These are phyloP conservation scores for Nycticryphes semicollaris DNA, from an alignment of 2,113 vertebrate species.

Conservation along the genomic window DNA sequence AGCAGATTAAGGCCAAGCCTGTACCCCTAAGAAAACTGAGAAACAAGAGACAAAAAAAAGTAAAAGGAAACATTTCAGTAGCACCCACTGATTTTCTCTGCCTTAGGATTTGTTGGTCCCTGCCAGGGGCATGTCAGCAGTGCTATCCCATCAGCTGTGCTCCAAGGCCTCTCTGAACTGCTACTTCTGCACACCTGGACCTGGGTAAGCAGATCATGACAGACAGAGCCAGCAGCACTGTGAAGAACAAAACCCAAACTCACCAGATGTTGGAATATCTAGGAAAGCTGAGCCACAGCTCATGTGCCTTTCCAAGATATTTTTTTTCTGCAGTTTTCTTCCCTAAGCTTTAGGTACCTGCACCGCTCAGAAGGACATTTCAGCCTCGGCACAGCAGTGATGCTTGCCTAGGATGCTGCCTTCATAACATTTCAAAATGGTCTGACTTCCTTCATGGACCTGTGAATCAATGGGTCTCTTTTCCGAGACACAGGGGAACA, in stretches of 20 bases:
- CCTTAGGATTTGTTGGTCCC: background rate
- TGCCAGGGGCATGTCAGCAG: background rate
- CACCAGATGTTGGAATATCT: background rate
- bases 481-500: background rate
- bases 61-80: background rate
- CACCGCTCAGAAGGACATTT: fast-evolving
- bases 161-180: background rate
- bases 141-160: fast-evolving
- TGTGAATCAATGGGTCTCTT: background rate
- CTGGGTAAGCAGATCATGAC: fast-evolving
- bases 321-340: background rate
- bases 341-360: background rate
- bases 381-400: background rate
- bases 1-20: background rate
- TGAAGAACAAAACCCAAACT: background rate
- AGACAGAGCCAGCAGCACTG: background rate
- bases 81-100: background rate
- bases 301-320: fast-evolving
- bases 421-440: background rate
- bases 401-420: background rate
- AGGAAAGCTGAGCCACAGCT: background rate
- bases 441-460: background rate
- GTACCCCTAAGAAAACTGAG: background rate
- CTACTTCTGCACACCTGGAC: background rate
- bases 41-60: background rate